phyloP scores from a whole-genome alignment of 2,797 vertebrate species.

The Sylvia borin region DNA sequence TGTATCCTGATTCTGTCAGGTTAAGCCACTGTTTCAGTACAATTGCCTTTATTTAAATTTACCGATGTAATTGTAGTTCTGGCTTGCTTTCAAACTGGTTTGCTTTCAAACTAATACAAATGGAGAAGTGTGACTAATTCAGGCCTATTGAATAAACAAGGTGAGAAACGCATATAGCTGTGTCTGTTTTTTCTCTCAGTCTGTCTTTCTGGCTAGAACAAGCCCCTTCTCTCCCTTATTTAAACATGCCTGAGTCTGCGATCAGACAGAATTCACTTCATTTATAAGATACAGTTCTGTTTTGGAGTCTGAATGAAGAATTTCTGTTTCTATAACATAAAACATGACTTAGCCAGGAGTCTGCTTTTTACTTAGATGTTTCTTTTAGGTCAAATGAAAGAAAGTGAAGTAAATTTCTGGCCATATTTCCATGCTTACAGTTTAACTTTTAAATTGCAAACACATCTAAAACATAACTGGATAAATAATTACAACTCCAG shows the following conservation, averaged over 20 bases:
- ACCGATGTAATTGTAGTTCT: not conserved
- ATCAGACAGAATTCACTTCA: not conserved
- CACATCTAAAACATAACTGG: not conserved
- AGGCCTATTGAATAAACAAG: not conserved
- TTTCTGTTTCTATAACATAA: not conserved
- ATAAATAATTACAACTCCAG: not conserved
- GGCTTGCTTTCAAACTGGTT: not conserved
- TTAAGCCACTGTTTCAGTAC: not conserved
- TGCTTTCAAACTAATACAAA: not conserved
- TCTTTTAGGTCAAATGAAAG: not conserved
- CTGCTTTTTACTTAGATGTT: not conserved
- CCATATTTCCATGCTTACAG: not conserved
- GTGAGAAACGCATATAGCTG: not conserved
- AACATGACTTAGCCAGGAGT: not conserved
- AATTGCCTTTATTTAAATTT: not conserved
- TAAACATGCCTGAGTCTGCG: not conserved
- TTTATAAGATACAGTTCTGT: not conserved
- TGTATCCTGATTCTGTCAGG: not conserved
- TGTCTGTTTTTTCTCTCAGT: not conserved
- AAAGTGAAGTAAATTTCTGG: not conserved
- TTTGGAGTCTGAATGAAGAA: not conserved
- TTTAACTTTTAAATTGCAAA: not conserved
- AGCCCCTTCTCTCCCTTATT: not conserved
- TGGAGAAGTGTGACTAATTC: not conserved
- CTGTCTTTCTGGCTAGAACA: not conserved